A percentile compares a stretch with the other conserved stretches of the same genome.
phyloP scores from a whole-genome alignment of 2,113 vertebrate genomes.

The Siphamia tubifer region DNA sequence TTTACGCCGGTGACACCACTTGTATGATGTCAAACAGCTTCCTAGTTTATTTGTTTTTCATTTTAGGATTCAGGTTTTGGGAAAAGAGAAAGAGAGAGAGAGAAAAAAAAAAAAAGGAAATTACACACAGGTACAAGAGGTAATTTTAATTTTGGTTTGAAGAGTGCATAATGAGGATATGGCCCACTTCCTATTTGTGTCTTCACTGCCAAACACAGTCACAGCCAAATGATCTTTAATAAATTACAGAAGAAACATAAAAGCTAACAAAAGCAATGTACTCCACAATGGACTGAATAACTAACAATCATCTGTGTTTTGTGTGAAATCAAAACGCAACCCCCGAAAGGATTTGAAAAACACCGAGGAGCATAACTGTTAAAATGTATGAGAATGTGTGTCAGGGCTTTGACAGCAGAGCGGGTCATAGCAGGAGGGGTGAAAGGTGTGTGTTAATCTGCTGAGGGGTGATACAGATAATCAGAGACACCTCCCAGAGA shows the following conservation, averaged over 20 bases:
- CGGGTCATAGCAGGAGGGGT: conserved; percentile 39
- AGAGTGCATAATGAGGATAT: neutral
- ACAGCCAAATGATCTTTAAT: conserved; percentile 22
- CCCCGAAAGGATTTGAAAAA: neutral
- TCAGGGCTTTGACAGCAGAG: conserved; percentile 18
- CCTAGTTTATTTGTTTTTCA: no score
- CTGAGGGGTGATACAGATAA: conserved; percentile 65
- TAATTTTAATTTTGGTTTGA: neutral
- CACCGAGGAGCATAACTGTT: conserved; percentile 8
- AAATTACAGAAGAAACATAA: neutral
- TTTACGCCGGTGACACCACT: no score
- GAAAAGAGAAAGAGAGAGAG: no score
- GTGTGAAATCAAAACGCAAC: neutral
- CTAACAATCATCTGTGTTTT: neutral
- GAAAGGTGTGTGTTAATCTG: conserved; percentile 50
- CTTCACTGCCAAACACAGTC: conserved; percentile 22
- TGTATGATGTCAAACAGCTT: no score
- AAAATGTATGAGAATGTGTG: conserved; percentile 22
- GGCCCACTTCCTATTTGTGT: conserved; percentile 10
- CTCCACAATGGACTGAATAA: neutral
- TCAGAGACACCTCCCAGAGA: conserved; percentile 57
- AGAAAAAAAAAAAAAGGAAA: no score
- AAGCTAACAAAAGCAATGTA: neutral
- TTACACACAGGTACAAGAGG: conserved; percentile 6
- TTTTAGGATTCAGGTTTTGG: no score